Evolutionary conservation across 2,113 vertebrate species (phyloP).

Genomic region (Heliornis fulica): DNA sequence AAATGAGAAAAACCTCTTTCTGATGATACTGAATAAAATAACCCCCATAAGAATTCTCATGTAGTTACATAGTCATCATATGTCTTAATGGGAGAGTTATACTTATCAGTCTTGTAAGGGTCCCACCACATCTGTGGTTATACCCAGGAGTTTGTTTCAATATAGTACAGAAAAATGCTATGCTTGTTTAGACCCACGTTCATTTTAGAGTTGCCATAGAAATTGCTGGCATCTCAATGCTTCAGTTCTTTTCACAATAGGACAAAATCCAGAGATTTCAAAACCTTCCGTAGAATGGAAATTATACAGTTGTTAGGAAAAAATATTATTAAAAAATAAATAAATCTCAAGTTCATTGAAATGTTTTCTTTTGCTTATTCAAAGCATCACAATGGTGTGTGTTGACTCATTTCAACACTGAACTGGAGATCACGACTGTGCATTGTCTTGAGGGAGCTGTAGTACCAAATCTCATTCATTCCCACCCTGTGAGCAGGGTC

Average conservation of each 20-base stretch:
- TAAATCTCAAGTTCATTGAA: background rate
- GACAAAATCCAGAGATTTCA: background rate
- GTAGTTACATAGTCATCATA: background rate
- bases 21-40: background rate
- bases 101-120: background rate
- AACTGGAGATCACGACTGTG: background rate
- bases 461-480: slow-evolving; percentile 33
- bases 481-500: background rate
- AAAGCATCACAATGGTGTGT: slow-evolving; percentile 29
- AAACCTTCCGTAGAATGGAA: background rate
- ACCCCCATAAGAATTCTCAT: background rate
- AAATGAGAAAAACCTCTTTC: slow-evolving; percentile 38
- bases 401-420: slow-evolving; percentile 34
- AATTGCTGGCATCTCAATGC: background rate
- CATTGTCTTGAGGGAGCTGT: slow-evolving; percentile 13
- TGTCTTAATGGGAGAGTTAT: background rate
- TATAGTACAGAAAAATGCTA: background rate
- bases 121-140: background rate
- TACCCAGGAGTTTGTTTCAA: background rate
- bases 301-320: background rate
- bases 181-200: background rate
- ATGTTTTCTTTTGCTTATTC: slow-evolving; percentile 3
- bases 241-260: background rate
- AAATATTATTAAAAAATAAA: background rate
- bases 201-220: background rate